A percentile compares a stretch with the other conserved stretches of the same genome.
Evolutionary conservation across 2,113 vertebrate species (phyloP).

Genomic region (Silurus asotus): DNA sequence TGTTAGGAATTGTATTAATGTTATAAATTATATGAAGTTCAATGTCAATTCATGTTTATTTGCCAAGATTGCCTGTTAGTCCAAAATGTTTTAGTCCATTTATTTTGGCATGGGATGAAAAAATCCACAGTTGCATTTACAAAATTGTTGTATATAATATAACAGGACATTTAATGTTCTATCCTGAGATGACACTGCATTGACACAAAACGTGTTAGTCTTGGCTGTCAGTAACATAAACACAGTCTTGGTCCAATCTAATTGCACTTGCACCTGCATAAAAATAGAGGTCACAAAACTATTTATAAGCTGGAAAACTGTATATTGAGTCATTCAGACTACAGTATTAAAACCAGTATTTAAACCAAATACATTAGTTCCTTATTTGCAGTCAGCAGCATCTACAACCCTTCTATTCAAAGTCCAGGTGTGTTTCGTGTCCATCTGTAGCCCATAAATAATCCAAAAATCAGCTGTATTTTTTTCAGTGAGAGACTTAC

Average conservation of each 20-base stretch:
- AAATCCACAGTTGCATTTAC: background rate
- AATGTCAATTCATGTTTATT: background rate
- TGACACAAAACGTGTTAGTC: background rate
- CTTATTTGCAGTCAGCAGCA: background rate
- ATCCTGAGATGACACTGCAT: background rate
- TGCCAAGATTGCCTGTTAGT: background rate
- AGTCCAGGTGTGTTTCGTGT: constrained; percentile 25
- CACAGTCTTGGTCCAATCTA: too few species aligned
- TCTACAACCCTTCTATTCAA: background rate
- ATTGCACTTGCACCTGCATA: background rate
- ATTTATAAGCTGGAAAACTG: background rate
- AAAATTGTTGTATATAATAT: background rate
- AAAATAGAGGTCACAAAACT: background rate
- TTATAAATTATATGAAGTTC: constrained; percentile 2
- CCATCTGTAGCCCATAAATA: constrained; percentile 33
- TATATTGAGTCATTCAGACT: background rate
- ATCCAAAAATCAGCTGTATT: constrained; percentile 22
- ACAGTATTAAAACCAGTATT: background rate
- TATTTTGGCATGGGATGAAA: background rate
- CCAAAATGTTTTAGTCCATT: background rate
- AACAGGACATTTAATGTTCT: constrained; percentile 3
- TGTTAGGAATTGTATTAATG: background rate
- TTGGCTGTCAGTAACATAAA: background rate
- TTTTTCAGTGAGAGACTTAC: background rate
- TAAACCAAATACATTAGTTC: background rate